A percentile compares a stretch with the other conserved stretches of the same genome.
phyloP scores from a whole-genome alignment of 1,140 invertebrate genomes.

The Eurosta solidaginis region DNA sequence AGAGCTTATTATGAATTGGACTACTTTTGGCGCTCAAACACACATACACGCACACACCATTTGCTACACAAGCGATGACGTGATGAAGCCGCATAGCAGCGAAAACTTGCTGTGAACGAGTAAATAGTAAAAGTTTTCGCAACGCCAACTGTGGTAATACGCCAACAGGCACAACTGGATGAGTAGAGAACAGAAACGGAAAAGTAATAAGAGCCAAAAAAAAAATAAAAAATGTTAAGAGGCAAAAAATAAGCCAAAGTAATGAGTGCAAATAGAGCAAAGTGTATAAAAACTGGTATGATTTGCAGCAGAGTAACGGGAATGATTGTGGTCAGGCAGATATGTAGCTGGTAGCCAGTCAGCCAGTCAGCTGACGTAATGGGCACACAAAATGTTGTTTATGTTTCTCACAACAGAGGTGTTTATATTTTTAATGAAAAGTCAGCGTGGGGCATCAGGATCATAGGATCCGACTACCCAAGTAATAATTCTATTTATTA shows the following conservation, averaged over 20 bases:
- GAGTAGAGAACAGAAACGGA: not conserved
- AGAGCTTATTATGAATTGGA: slow-evolving; percentile 14
- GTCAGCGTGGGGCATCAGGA: too few relatives aligned
- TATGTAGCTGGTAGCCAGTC: not conserved
- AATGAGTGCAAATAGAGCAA: not conserved
- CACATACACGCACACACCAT: not conserved
- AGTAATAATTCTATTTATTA: too few relatives aligned
- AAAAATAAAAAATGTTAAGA: not conserved
- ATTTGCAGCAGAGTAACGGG: too few relatives aligned
- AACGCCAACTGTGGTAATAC: not conserved
- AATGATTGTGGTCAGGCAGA: not conserved
- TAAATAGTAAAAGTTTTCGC: slow-evolving; percentile 22
- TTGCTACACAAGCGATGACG: not conserved
- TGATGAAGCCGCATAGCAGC: not conserved
- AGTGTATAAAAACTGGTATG: not conserved
- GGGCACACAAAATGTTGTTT: too few relatives aligned
- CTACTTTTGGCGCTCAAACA: not conserved
- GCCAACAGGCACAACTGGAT: slow-evolving; percentile 11
- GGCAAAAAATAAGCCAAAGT: slow-evolving; percentile 1
- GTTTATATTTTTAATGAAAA: too few relatives aligned
- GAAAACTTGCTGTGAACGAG: not conserved
- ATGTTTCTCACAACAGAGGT: too few relatives aligned
- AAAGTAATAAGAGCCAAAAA: not conserved
- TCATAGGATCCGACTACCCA: too few relatives aligned
- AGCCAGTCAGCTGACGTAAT: not conserved